Conservation (phyloP, 2,113 vertebrate genomes). For the Anhinga anhinga region DNA sequence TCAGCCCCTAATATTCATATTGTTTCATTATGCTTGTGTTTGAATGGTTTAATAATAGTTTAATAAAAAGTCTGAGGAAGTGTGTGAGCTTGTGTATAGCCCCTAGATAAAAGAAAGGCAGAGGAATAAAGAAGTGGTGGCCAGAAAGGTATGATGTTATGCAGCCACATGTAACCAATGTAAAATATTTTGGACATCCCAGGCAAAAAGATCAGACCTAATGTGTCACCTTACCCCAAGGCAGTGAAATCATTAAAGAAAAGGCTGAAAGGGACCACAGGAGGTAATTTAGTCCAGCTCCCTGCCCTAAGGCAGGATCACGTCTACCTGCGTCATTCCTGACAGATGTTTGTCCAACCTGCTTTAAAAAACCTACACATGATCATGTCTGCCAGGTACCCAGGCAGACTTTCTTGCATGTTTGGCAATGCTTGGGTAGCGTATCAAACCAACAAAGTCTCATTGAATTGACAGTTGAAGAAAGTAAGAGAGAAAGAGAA, state of each 20-base stretch:
- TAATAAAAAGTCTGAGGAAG: background rate
- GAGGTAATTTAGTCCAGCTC: constrained; percentile 39
- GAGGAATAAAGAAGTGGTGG: background rate
- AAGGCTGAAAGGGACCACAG: constrained; percentile 39
- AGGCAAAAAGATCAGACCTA: constrained; percentile 19
- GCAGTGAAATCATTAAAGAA: constrained; percentile 23
- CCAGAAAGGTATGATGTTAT: background rate
- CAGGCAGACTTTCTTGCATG: background rate
- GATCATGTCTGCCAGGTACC: constrained; percentile 11
- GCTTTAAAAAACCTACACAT: background rate
- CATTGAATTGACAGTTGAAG: background rate
- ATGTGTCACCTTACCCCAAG: constrained; percentile 34
- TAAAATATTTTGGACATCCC: constrained; percentile 13
- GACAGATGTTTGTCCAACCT: constrained; percentile 67
- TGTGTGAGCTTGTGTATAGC: background rate
- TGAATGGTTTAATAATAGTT: background rate
- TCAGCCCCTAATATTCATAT: background rate
- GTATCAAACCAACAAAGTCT: constrained; percentile 11
- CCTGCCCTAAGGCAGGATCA: constrained; percentile 24
- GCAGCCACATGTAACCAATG: background rate
- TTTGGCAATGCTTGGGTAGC: constrained; percentile 8
- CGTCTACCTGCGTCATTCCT: constrained; percentile 31
- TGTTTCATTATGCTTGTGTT: background rate
- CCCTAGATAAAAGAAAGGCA: background rate
- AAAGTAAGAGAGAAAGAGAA: background rate